Percentiles rank a stretch among this genome's conserved stretches.
These are phyloP conservation scores for Chloroclystis v-ata DNA, from an alignment of 2,888 invertebrate genomes.

Conservation along the genomic window DNA sequence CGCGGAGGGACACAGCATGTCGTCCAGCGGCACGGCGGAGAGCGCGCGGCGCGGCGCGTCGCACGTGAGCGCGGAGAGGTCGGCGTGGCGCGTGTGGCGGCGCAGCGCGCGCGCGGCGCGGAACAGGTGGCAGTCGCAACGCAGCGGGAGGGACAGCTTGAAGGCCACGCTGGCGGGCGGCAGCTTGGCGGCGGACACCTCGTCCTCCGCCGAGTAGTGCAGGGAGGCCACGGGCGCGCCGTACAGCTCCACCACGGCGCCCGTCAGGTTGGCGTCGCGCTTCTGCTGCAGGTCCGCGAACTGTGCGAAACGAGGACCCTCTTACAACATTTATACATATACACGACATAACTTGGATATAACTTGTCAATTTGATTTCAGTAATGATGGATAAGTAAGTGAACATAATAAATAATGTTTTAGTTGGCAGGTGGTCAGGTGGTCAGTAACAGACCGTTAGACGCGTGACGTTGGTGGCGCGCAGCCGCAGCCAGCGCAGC, in stretches of 20 bases:
- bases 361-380: no score
- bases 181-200: background rate
- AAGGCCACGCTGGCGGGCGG: background rate
- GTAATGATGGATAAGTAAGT: no score
- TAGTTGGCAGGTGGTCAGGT: no score
- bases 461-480: slow-evolving; percentile 2
- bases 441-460: slow-evolving; percentile 5
- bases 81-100: background rate
- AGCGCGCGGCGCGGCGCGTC: slow-evolving; percentile 6
- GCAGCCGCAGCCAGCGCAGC: slow-evolving; percentile 11
- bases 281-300: slow-evolving; percentile 15
- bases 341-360: no score
- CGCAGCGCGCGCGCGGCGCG: slow-evolving; percentile 11
- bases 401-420: no score
- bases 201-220: slow-evolving; percentile 7
- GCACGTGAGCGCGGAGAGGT: background rate
- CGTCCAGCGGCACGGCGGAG: slow-evolving; percentile 22
- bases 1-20: slow-evolving; percentile 19
- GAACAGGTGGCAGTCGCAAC: slow-evolving; percentile 28
- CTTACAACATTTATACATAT: background rate
- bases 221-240: slow-evolving; percentile 7
- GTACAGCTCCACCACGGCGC: slow-evolving; percentile 1
- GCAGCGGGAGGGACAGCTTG: slow-evolving; percentile 5
- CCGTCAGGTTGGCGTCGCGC: slow-evolving; percentile 4
- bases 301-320: slow-evolving; percentile 5